Percentiles rank a stretch among this genome's conserved stretches.
Evolutionary conservation across 2,797 vertebrate species (phyloP).

Genomic region (Pangasius macronema): DNA sequence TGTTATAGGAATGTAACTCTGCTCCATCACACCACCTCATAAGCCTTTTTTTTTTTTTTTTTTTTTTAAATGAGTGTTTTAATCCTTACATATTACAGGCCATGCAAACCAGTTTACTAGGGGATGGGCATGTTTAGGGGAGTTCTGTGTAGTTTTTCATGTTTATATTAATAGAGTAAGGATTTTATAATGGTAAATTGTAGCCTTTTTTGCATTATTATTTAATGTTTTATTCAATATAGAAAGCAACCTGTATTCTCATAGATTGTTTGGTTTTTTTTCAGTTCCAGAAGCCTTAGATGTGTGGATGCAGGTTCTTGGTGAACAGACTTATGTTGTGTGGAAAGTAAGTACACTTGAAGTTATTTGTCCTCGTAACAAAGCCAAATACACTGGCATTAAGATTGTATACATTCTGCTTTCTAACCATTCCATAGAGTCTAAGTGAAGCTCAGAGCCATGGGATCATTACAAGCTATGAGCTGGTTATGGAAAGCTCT

Average conservation of each 20-base stretch:
- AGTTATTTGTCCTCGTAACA: neutral
- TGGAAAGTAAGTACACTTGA: conserved; percentile 71
- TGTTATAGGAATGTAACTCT: too few relatives aligned
- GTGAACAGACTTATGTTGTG: conserved; percentile 42
- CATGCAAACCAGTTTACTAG: neutral
- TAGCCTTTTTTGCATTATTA: neutral
- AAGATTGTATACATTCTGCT: neutral
- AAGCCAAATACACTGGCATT: neutral
- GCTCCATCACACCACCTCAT: too few relatives aligned
- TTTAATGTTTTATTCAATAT: neutral
- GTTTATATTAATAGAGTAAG: neutral
- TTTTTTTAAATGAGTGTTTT: neutral
- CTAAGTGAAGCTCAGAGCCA: conserved; percentile 63
- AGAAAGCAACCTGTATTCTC: neutral
- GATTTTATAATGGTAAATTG: neutral
- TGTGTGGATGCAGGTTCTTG: conserved; percentile 67
- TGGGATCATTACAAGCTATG: conserved; percentile 64
- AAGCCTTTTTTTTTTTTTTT: too few relatives aligned
- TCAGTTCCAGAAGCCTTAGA: conserved; percentile 71
- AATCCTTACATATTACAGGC: neutral
- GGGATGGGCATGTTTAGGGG: neutral
- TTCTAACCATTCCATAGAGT: conserved; percentile 48
- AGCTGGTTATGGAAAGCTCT: conserved; percentile 58
- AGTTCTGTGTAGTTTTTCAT: neutral
- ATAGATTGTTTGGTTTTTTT: conserved; percentile 1